phyloP scores from a whole-genome alignment of 2,113 vertebrate species.

The Physeter macrocephalus region DNA sequence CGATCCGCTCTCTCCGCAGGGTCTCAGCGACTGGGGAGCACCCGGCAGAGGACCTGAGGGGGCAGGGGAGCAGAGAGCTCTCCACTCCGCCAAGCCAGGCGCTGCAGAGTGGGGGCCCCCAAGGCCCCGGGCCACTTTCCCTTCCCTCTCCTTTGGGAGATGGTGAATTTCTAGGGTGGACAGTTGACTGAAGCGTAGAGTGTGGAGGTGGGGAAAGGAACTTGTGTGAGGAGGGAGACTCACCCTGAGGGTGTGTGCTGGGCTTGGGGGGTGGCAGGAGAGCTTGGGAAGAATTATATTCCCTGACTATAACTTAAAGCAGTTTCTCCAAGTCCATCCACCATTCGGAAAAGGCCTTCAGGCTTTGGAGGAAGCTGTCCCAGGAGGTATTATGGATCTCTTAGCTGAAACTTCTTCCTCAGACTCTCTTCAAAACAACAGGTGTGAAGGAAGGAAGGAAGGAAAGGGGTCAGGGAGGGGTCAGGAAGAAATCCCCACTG shows the following conservation, averaged over 20 bases:
- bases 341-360: neutral
- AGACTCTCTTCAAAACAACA: neutral
- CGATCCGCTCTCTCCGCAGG: neutral
- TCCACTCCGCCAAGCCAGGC: neutral
- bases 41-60: accelerated
- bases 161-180: neutral
- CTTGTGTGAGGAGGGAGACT: neutral
- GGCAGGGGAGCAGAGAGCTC: neutral
- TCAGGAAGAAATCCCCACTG: neutral
- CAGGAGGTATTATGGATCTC: neutral
- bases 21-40: neutral
- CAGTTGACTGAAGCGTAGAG: neutral
- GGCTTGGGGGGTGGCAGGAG: neutral
- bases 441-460: neutral
- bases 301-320: neutral
- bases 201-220: neutral
- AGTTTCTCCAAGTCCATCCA: neutral
- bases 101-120: conserved; percentile 14
- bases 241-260: neutral
- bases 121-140: neutral
- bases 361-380: neutral
- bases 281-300: neutral
- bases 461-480: too few species aligned
- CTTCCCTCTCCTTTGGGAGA: neutral
- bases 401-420: neutral